These are phyloP conservation scores for Gila orcuttii DNA, from an alignment of 2,113 vertebrate genomes.

Conservation along the genomic window DNA sequence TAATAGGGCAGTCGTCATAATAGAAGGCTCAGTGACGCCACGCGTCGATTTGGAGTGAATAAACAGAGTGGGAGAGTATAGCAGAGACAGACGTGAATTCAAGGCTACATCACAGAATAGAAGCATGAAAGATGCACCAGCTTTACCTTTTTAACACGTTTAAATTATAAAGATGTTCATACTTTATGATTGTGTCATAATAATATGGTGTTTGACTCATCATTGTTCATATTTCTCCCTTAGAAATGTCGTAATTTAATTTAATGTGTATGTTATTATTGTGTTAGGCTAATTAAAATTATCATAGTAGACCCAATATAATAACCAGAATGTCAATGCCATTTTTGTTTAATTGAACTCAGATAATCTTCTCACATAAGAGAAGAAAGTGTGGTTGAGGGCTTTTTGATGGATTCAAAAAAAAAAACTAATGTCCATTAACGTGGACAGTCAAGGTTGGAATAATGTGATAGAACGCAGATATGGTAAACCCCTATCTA, in stretches of 20 bases:
- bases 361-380: not conserved
- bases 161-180: not conserved
- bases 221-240: not conserved
- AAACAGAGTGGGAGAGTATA: conserved; percentile 86
- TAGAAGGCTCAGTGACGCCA: conserved; percentile 95
- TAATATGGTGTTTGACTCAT: not conserved
- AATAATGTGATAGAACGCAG: conserved; percentile 12
- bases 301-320: not conserved
- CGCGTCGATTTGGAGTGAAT: conserved; percentile 87
- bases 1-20: conserved; percentile 93
- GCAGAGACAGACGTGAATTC: conserved; percentile 80
- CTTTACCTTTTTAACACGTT: not conserved
- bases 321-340: not conserved
- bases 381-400: not conserved
- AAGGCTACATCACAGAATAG: conserved; percentile 68
- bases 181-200: not conserved
- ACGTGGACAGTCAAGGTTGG: not conserved
- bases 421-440: conserved; percentile 14
- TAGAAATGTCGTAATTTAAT: not conserved
- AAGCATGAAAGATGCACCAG: not conserved
- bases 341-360: not conserved
- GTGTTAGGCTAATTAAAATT: not conserved
- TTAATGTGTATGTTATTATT: no score
- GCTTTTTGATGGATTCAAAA: conserved; percentile 6
- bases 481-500: conserved; percentile 31